phyloP scores from a whole-genome alignment of 2,888 invertebrate genomes.

The Rotaria sp. region DNA sequence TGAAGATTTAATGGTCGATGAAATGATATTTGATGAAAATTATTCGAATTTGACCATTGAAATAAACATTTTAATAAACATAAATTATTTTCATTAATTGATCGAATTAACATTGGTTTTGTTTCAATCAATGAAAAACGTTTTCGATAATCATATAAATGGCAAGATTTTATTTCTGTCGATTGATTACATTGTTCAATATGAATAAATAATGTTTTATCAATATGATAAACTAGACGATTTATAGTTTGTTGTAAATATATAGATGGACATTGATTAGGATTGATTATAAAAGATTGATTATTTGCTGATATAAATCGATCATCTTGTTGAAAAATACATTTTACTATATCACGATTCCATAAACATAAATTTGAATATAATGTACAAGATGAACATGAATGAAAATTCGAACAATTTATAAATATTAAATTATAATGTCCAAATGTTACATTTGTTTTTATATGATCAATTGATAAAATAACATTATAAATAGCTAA shows the following conservation, averaged over 20 bases:
- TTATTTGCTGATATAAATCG: neutral
- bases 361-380: constrained; percentile 12
- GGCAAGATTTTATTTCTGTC: neutral
- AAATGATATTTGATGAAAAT: neutral
- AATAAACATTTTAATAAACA: constrained; percentile 5
- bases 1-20: neutral
- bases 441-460: neutral
- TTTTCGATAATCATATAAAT: neutral
- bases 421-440: neutral
- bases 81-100: neutral
- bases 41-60: neutral
- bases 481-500: neutral
- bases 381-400: constrained; percentile 13
- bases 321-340: neutral
- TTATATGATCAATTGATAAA: neutral
- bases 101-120: neutral
- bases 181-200: constrained; percentile 21
- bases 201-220: neutral
- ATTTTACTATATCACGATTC: neutral
- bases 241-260: neutral
- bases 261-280: neutral
- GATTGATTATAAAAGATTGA: neutral
- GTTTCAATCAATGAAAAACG: neutral
- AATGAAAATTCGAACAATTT: neutral
- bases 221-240: neutral